A percentile compares a stretch with the other conserved stretches of the same genome.
These are phyloP conservation scores for Tromatobia lineatoria DNA, from an alignment of 2,888 invertebrate genomes.

Conservation along the genomic window DNA sequence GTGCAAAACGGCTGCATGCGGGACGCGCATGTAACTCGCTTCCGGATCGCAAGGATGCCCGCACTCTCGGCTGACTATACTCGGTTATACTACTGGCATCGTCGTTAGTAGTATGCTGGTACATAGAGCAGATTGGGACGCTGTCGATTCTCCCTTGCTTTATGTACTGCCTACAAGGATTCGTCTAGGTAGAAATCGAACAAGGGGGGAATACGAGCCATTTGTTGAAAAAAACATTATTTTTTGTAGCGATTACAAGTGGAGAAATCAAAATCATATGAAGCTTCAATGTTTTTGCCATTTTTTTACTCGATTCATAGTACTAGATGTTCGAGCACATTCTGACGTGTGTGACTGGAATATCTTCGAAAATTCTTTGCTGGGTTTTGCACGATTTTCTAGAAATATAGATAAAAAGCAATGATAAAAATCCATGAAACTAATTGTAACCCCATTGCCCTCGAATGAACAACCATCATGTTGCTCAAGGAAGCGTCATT, in stretches of 20 bases:
- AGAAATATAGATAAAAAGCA: no score
- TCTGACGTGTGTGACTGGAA: no score
- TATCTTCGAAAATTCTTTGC: no score
- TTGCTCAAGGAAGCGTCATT: neutral
- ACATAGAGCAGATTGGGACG: slow-evolving; percentile 1
- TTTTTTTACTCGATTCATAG: no score
- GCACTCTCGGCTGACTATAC: slow-evolving; percentile 51
- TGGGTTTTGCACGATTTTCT: no score
- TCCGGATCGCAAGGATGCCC: slow-evolving; percentile 56
- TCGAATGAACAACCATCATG: no score
- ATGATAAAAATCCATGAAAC: no score
- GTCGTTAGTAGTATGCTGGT: slow-evolving; percentile 46
- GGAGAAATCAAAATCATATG: no score
- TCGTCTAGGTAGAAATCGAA: no score
- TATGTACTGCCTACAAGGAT: neutral
- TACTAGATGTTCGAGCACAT: no score
- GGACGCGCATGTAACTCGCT: slow-evolving; percentile 64
- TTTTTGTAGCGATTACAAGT: neutral
- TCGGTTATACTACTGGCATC: slow-evolving; percentile 55
- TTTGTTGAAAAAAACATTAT: neutral
- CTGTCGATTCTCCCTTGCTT: neutral
- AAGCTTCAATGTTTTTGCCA: no score
- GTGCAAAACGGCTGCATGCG: slow-evolving; percentile 56
- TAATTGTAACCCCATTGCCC: no score
- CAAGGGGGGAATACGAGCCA: neutral